Percentiles rank a stretch among this genome's conserved stretches.
These are phyloP conservation scores for Brotula barbata DNA, from an alignment of 2,797 vertebrate genomes.

Conservation along the genomic window DNA sequence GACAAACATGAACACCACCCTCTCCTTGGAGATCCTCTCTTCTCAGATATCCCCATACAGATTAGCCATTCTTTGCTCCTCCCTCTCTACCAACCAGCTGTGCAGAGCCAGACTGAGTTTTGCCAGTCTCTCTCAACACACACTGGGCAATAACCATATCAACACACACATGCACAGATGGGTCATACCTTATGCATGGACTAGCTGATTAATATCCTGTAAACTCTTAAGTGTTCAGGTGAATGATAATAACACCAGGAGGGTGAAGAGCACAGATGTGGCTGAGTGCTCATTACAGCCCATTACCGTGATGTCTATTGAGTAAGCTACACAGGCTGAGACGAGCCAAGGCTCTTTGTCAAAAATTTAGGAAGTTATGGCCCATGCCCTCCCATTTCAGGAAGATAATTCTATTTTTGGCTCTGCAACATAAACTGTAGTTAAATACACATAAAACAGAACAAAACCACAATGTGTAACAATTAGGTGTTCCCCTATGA, in stretches of 20 bases:
- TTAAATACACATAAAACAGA: background rate
- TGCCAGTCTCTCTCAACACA: background rate
- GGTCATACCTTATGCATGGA: conserved; percentile 6
- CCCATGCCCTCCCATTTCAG: background rate
- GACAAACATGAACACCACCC: conserved; percentile 54
- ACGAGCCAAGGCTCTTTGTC: background rate
- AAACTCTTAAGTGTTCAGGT: background rate
- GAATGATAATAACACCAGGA: background rate
- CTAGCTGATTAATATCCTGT: background rate
- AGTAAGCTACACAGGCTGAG: conserved; percentile 6
- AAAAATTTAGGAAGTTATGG: background rate
- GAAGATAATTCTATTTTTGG: background rate
- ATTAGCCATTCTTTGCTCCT: background rate
- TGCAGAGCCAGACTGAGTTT: background rate
- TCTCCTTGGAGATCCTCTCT: conserved; percentile 46
- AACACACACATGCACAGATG: conserved; percentile 1
- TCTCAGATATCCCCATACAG: conserved; percentile 49
- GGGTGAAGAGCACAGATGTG: background rate
- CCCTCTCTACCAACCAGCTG: conserved; percentile 9
- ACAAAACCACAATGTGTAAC: background rate
- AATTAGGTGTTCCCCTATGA: background rate
- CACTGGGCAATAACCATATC: conserved; percentile 1
- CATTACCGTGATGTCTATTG: conserved; percentile 2
- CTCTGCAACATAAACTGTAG: background rate
- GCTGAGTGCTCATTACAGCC: background rate